phyloP scores from a whole-genome alignment of 2,797 vertebrate genomes.

The Rhinella marina region DNA sequence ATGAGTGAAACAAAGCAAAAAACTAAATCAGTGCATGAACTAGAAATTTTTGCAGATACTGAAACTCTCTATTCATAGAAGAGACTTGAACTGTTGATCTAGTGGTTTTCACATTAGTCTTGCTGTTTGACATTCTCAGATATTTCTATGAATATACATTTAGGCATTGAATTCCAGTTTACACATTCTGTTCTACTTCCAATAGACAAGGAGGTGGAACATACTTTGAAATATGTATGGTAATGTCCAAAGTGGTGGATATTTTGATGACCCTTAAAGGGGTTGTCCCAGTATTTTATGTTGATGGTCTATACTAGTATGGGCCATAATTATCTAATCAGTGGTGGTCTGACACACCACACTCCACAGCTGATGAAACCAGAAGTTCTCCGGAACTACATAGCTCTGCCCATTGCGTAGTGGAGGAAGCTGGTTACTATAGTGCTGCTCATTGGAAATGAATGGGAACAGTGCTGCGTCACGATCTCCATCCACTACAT shows the following conservation, averaged over 20 bases:
- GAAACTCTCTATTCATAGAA: conserved; percentile 49
- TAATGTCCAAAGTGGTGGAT: background rate
- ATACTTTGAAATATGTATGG: background rate
- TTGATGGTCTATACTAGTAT: no score
- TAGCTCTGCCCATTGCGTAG: no score
- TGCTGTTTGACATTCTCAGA: conserved; percentile 1
- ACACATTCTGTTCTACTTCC: background rate
- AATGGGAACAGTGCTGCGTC: no score
- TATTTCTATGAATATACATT: conserved; percentile 18
- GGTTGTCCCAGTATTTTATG: no score
- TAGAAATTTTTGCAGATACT: conserved; percentile 62
- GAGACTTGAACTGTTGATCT: conserved; percentile 28
- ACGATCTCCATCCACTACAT: no score
- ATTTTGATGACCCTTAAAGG: no score
- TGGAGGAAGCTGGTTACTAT: no score
- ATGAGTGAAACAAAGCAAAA: conserved; percentile 67
- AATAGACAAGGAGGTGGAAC: background rate
- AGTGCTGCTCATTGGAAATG: no score
- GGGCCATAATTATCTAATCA: no score
- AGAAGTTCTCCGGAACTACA: no score
- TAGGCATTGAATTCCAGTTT: background rate
- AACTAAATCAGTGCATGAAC: conserved; percentile 64
- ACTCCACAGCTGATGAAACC: no score
- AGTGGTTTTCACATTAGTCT: conserved; percentile 30
- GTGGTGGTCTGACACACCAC: no score